Conservation (phyloP, 2,888 invertebrate species). For the Theristus sp. region DNA sequence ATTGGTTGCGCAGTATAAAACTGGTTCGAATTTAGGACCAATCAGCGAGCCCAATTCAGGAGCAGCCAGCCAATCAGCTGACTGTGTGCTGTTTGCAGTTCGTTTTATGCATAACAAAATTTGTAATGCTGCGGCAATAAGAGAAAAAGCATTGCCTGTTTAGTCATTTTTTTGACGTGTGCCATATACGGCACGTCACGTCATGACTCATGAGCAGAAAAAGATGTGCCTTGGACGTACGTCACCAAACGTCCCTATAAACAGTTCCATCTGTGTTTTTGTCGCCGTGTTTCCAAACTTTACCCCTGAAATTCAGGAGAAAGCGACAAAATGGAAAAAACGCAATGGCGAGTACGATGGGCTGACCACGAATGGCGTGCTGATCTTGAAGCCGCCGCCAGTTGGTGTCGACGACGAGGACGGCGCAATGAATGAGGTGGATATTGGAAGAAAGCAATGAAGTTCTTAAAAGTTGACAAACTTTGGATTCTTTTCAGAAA, state of each 20-base stretch:
- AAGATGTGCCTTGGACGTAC: no score
- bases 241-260: no score
- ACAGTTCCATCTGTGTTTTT: no score
- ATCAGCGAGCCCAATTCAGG: not conserved
- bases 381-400: constrained; percentile 46
- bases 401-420: constrained; percentile 46
- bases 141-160: not conserved
- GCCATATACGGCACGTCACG: no score
- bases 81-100: no score
- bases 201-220: no score
- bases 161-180: not conserved
- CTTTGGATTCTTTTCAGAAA: no score
- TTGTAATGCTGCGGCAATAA: not conserved
- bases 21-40: not conserved
- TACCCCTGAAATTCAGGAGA: no score
- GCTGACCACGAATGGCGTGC: constrained; percentile 88
- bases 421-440: not conserved
- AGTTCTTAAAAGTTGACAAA: no score
- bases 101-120: not conserved
- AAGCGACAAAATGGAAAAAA: constrained; percentile 80
- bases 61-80: no score
- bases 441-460: not conserved
- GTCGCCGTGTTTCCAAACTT: no score
- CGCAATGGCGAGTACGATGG: constrained; percentile 68
- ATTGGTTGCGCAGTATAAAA: not conserved